Conservation (phyloP, 2,797 vertebrate species). For the Mormyrus hasselquistii region DNA sequence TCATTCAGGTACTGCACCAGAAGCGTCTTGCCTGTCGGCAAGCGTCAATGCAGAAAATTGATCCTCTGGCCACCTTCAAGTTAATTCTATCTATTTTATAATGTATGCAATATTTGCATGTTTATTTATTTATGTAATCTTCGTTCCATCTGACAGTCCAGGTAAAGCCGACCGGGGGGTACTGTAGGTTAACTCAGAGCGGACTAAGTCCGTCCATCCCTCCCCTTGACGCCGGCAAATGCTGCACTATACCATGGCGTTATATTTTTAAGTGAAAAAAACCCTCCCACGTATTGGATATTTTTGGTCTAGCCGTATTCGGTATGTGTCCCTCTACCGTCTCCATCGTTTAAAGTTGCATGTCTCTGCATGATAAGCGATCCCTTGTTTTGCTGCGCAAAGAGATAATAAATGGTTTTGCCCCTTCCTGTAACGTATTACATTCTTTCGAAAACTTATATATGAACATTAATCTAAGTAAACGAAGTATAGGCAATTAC, state of each 20-base stretch:
- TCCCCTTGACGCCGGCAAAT: not conserved
- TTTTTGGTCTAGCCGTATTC: not conserved
- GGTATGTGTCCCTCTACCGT: not conserved
- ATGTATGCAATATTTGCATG: too few species aligned
- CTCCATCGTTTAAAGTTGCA: not conserved
- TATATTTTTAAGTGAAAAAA: not conserved
- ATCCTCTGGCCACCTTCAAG: too few species aligned
- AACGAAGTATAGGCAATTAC: not conserved
- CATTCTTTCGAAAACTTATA: not conserved
- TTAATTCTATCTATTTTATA: too few species aligned
- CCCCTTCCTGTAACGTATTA: not conserved
- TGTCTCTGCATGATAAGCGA: not conserved
- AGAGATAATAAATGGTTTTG: not conserved
- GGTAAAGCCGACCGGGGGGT: too few species aligned
- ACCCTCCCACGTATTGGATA: not conserved
- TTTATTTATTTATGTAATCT: too few species aligned
- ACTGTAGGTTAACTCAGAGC: not conserved
- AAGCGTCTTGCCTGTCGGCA: too few species aligned
- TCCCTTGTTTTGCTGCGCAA: not conserved
- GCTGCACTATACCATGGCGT: not conserved
- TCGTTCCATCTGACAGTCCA: too few species aligned
- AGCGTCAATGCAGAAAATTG: too few species aligned
- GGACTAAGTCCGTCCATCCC: not conserved
- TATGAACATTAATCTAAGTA: not conserved
- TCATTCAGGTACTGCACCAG: not conserved